phyloP scores from a whole-genome alignment of 2,888 invertebrate genomes.

The Eupithecia subumbrata region DNA sequence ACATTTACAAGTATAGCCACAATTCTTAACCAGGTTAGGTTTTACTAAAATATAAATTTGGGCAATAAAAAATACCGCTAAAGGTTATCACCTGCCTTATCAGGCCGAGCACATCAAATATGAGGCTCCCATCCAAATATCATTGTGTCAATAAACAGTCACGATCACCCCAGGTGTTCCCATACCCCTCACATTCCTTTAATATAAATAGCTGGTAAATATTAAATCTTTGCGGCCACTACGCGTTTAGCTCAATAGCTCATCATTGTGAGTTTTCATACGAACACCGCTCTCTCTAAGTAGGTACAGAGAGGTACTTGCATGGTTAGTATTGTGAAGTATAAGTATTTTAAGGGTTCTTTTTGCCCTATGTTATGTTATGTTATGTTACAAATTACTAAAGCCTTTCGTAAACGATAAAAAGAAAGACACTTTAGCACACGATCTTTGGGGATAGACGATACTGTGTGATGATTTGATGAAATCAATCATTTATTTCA shows the following conservation, averaged over 20 bases:
- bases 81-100: slow-evolving; percentile 13
- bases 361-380: not conserved
- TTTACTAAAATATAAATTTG: not conserved
- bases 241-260: slow-evolving; percentile 45
- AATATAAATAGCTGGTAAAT: slow-evolving; percentile 66
- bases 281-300: not conserved
- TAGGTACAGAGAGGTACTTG: not conserved
- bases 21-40: not conserved
- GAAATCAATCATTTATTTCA: too few species aligned
- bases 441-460: not conserved
- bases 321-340: not conserved
- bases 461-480: not conserved
- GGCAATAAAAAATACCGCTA: not conserved
- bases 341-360: not conserved
- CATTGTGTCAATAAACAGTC: slow-evolving; percentile 35
- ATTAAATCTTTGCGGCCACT: slow-evolving; percentile 56
- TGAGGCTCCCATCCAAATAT: slow-evolving; percentile 31
- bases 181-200: slow-evolving; percentile 51
- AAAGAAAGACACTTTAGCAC: not conserved
- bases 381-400: not conserved
- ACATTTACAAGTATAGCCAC: not conserved
- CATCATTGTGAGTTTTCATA: not conserved
- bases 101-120: slow-evolving; percentile 18
- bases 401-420: not conserved
- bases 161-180: slow-evolving; percentile 51